A percentile compares a stretch with the other conserved stretches of the same genome.
These are phyloP conservation scores for Coregonus sp. DNA, from an alignment of 2,797 vertebrate genomes.

Conservation along the genomic window DNA sequence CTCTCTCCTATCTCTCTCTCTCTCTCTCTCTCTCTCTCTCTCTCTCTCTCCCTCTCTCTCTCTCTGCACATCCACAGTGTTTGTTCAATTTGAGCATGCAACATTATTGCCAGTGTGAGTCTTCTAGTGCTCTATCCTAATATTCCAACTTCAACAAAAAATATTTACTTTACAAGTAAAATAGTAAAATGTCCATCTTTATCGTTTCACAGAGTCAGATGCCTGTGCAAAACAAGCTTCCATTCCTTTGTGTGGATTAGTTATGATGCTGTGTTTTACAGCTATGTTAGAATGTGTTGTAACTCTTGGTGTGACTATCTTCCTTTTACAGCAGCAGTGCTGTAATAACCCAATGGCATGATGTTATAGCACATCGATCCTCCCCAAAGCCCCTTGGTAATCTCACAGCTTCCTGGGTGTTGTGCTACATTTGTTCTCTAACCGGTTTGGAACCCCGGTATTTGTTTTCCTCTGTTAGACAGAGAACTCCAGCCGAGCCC, in stretches of 20 bases:
- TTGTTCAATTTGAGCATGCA: not conserved
- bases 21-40: slow-evolving; percentile 29
- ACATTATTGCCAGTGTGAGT: not conserved
- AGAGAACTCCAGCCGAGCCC: not conserved
- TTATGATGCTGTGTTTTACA: not conserved
- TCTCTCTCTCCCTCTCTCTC: slow-evolving; percentile 33
- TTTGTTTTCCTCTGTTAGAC: slow-evolving; percentile 48
- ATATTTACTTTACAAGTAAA: no score
- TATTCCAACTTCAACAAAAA: not conserved
- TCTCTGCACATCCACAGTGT: slow-evolving; percentile 17
- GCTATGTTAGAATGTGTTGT: not conserved
- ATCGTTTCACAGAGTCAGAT: not conserved
- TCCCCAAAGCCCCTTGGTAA: slow-evolving; percentile 40
- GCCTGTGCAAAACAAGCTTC: not conserved
- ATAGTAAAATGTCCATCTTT: not conserved
- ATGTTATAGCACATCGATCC: slow-evolving; percentile 43
- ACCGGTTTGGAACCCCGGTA: slow-evolving; percentile 48
- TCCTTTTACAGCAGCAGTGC: not conserved
- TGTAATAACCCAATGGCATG: not conserved
- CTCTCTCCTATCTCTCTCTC: slow-evolving; percentile 8
- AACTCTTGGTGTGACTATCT: not conserved
- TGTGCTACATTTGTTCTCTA: slow-evolving; percentile 51
- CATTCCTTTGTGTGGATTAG: not conserved
- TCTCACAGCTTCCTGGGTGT: slow-evolving; percentile 47
- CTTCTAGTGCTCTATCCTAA: not conserved